A percentile compares a stretch with the other conserved stretches of the same genome.
Conservation (phyloP, 2,797 vertebrate species). For the Tinamus major region DNA sequence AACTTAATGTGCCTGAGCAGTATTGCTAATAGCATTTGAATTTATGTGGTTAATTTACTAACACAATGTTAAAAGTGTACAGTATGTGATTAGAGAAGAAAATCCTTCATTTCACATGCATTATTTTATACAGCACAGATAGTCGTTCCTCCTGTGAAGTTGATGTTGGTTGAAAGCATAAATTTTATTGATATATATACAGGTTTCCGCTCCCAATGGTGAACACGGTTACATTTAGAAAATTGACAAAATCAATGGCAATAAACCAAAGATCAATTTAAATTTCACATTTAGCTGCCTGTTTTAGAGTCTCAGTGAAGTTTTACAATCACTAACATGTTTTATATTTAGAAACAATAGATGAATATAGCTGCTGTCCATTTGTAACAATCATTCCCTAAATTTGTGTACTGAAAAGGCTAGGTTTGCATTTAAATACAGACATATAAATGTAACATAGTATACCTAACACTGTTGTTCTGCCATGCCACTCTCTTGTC, state of each 20-base stretch:
- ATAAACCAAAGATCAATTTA: constrained; percentile 75
- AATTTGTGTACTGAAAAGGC: constrained; percentile 10
- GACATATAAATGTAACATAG: not conserved
- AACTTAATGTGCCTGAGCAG: constrained; percentile 57
- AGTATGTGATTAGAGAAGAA: constrained; percentile 59
- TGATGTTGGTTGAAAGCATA: constrained; percentile 74
- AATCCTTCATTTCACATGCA: constrained; percentile 61
- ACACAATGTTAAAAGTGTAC: constrained; percentile 71
- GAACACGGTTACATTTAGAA: constrained; percentile 68
- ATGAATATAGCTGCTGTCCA: constrained; percentile 37
- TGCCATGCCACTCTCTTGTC: not conserved
- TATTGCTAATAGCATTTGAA: constrained; percentile 73
- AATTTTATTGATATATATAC: constrained; percentile 69
- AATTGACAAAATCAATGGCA: constrained; percentile 73
- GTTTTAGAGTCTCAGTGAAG: constrained; percentile 57
- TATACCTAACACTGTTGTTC: not conserved
- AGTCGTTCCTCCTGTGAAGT: constrained; percentile 71
- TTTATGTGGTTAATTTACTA: constrained; percentile 80
- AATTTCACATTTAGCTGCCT: constrained; percentile 73
- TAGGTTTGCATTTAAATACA: not conserved
- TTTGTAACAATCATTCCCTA: constrained; percentile 52
- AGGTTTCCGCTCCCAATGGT: constrained; percentile 72
- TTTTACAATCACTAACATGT: constrained; percentile 53
- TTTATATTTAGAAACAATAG: constrained; percentile 49
- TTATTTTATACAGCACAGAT: constrained; percentile 54